Percentiles rank a stretch among this genome's conserved stretches.
These are phyloP conservation scores for Morone saxatilis DNA, from an alignment of 2,113 vertebrate genomes.

Conservation along the genomic window DNA sequence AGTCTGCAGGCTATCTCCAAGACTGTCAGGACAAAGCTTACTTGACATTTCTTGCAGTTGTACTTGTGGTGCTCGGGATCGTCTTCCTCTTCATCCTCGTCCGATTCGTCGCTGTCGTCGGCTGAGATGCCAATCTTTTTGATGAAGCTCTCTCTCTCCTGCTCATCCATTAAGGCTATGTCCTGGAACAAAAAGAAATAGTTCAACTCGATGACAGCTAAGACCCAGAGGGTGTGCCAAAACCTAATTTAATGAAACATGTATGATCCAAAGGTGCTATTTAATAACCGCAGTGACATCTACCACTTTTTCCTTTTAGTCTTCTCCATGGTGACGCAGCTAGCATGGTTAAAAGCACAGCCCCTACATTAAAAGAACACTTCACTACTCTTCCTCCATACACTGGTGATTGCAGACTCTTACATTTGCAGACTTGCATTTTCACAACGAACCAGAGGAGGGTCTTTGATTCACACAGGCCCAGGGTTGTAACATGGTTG, in stretches of 20 bases:
- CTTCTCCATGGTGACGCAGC: not conserved
- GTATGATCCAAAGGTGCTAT: not conserved
- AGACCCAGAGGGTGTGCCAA: not conserved
- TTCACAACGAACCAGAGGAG: not conserved
- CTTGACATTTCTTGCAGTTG: conserved; percentile 99
- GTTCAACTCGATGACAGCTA: not conserved
- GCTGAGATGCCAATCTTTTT: conserved; percentile 97
- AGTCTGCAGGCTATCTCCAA: not conserved
- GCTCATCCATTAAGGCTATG: conserved; percentile 98
- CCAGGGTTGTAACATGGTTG: not conserved
- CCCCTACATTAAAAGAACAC: no score
- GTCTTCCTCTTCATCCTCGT: conserved; percentile 87
- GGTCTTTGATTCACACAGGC: not conserved
- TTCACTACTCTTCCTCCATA: not conserved
- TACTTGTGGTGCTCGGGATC: conserved; percentile 96
- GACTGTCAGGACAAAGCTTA: conserved; percentile 47
- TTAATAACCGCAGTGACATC: not conserved
- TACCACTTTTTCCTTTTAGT: not conserved
- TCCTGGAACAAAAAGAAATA: conserved; percentile 84
- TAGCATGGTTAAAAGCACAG: not conserved
- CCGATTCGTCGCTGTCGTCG: conserved; percentile 91
- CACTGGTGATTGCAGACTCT: no score
- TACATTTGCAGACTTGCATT: no score
- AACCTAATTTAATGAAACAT: not conserved
- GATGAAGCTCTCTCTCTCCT: conserved; percentile 95